Base-by-base conservation (phyloP, 2,797 vertebrate genomes). In the Mus caroli region DNA sequence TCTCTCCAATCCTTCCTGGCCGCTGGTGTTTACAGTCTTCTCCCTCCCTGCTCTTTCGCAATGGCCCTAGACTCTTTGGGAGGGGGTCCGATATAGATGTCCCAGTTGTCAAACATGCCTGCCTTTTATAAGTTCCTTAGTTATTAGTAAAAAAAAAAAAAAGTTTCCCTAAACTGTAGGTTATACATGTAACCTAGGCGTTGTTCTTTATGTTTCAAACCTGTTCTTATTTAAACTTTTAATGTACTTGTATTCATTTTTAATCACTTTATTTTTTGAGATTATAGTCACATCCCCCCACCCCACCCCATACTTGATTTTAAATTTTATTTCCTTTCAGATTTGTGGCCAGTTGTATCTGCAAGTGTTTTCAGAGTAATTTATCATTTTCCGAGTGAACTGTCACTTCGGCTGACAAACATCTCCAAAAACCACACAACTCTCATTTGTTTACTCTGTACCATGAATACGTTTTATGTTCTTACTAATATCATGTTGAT, bases 161-260 rank as follows among this genome's bases (percentile, higher is more conserved):
- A 96, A 88, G 14, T 85, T 34, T 77, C 58, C 43, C 43, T 46
- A 82, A 67, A 88, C 52, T 40, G 54, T 67, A 46, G 28, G 8
- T 67, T 83, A 6, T 86, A 24, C 22, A 85, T 79, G 8, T 80
- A 90, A 75, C 83, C 31, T 87, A 94, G 37, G 73, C 69, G 40
- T 79, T 91, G 90, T 87, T 62, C 10, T 91, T 88, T 76, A 90
- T 62, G 24, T 43, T 75, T 43, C 40, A 75, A 75, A 13, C 40
- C 22, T 75, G 67, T n/a, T 69, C n/a, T n/a, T 69, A 69, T 71
- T 76, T 76, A 86, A 92, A 90, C 40, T 20, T 54, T 94, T 56
- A 62, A 92, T 90, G n/a, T n/a, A 46, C 77, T 90, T 91, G 87
- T 15, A 78, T 71, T 96, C 94, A 69, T 46, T 78, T 97, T 88